Evolutionary conservation across 2,113 vertebrate genomes (phyloP), one percentile per base, ranked within the genome.

Genomic region (Myiozetetes cayanensis): DNA sequence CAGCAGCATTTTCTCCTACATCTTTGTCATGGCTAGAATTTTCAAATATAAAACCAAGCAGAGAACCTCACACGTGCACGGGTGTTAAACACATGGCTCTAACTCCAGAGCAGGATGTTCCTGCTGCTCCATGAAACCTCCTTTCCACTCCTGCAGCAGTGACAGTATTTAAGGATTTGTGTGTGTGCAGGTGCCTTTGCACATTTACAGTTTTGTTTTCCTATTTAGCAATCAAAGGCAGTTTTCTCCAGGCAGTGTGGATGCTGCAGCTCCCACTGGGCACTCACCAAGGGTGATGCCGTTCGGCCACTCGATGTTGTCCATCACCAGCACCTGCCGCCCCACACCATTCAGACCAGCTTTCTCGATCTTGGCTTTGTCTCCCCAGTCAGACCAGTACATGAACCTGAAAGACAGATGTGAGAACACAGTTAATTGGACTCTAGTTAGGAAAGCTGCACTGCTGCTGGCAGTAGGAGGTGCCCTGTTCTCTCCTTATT

Each of bases 331-430:
- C 85, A 99, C 97, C 68, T 98, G 99, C 49, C 99, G 98, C 87
- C 99, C 98, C 78, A 97, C 96, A 8, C 99, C 99, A 0, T 99
- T 99, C 98, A 99, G 98, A 11, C 99, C 99, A 8, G 99, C 98
- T 94, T 99, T 99, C 97, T 99, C 99, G 1, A 99, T 99, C 98
- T 99, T 99, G 39, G 99, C 99, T 79, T 98, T 97, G 94, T 97
- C 97, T 41, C 99, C 99, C 99, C 99, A 99, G 97, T 99, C 99
- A 67, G 99, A 99, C 99, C 99, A 99, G 94, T 99, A 99, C 98
- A 99, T 99, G 96, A 99, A 99, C 96, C 99, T 99, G 90, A 33
- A 94, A 92, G 39, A 90, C 22, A 91, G 6, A 83, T 56, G 23
- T 30, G n/a, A 83, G 14, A 87, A 47, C 67, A 37, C 30, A 53